phyloP scores from a whole-genome alignment of 1,140 invertebrate genomes.

The Proales similis region DNA sequence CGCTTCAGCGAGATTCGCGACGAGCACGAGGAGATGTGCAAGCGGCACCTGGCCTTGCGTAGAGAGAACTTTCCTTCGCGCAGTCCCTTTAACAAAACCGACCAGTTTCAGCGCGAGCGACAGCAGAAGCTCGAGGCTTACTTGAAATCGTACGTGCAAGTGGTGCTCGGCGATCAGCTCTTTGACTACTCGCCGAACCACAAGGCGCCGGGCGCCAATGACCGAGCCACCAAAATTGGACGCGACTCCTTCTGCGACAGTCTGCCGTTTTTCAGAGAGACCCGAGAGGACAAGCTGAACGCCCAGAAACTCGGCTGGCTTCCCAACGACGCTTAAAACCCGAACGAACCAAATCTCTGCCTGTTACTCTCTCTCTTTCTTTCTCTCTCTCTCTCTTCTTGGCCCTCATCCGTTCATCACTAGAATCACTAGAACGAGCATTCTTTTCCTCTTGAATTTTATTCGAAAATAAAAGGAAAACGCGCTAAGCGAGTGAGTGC shows the following conservation, averaged over 20 bases:
- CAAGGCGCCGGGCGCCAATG: background rate
- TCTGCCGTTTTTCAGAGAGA: constrained; percentile 25
- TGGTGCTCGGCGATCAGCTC: constrained; percentile 13
- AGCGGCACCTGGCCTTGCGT: background rate
- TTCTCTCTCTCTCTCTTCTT: no score
- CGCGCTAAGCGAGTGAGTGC: no score
- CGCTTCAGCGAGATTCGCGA: constrained; percentile 33
- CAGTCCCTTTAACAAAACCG: constrained; percentile 34
- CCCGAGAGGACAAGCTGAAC: constrained; percentile 33
- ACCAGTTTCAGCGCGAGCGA: constrained; percentile 31
- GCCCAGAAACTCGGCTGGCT: constrained; percentile 37
- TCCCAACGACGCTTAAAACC: no score
- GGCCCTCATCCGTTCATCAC: no score
- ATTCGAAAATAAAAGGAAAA: no score
- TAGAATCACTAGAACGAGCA: no score
- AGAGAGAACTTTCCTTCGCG: constrained; percentile 26
- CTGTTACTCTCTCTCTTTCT: no score
- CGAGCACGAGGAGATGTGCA: constrained; percentile 21
- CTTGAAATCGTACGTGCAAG: constrained; percentile 33
- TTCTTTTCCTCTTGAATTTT: no score
- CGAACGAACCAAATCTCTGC: no score
- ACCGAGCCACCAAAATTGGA: constrained; percentile 1
- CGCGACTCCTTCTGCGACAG: constrained; percentile 14
- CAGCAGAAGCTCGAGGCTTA: constrained; percentile 32
- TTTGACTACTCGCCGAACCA: constrained; percentile 12